These are phyloP conservation scores for Paracanthobrama guichenoti DNA, from an alignment of 2,113 vertebrate species.

Conservation along the genomic window DNA sequence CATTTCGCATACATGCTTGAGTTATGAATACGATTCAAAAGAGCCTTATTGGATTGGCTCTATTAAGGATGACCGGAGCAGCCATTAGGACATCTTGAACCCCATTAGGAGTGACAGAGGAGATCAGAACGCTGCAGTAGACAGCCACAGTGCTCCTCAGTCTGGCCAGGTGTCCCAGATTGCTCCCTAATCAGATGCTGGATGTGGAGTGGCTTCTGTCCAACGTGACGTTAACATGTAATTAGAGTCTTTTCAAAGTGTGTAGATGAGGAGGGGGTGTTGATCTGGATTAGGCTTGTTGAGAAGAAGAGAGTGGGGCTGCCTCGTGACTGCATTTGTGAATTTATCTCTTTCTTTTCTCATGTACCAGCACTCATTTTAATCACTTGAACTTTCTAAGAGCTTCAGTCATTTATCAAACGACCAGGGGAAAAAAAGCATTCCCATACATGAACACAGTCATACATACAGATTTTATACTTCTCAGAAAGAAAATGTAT, in stretches of 20 bases:
- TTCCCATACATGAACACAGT: background rate
- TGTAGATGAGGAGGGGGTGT: constrained; percentile 40
- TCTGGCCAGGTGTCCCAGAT: constrained; percentile 71
- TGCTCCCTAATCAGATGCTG: constrained; percentile 65
- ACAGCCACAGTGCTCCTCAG: constrained; percentile 50
- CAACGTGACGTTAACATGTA: constrained; percentile 59
- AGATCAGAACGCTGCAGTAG: constrained; percentile 69
- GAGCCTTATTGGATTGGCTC: constrained; percentile 66
- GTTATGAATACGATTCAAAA: constrained; percentile 65
- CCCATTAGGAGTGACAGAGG: constrained; percentile 65
- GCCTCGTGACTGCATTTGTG: constrained; percentile 26
- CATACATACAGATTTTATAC: background rate
- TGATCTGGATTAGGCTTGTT: constrained; percentile 51
- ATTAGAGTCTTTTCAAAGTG: constrained; percentile 57
- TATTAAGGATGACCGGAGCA: constrained; percentile 57
- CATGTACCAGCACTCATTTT: background rate
- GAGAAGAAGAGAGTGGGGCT: background rate
- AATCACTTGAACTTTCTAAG: constrained; percentile 1
- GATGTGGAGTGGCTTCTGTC: constrained; percentile 62
- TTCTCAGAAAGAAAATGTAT: background rate
- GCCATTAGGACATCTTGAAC: constrained; percentile 71
- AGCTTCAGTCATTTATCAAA: background rate
- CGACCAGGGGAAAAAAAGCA: background rate
- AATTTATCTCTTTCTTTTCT: constrained; percentile 13
- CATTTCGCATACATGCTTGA: constrained; percentile 59